phyloP scores from a whole-genome alignment of 2,113 vertebrate species.

The Telmatochromis sp. region DNA sequence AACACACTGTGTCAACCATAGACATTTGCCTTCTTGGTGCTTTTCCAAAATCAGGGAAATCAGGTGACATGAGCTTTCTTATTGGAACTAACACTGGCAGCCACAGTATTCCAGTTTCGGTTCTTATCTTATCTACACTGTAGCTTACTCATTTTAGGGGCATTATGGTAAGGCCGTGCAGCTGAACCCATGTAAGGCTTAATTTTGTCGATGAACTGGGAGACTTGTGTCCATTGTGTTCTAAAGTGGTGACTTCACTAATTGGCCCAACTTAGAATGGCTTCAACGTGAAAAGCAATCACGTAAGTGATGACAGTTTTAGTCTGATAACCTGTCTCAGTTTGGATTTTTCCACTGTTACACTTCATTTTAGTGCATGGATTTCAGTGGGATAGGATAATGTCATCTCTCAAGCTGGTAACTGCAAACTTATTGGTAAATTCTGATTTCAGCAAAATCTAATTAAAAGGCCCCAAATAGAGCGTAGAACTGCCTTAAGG shows the following conservation, averaged over 20 bases:
- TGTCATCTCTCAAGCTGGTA: background rate
- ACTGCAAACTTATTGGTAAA: background rate
- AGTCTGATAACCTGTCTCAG: background rate
- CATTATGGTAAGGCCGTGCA: background rate
- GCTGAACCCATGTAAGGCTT: background rate
- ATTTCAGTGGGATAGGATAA: background rate
- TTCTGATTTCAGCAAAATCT: background rate
- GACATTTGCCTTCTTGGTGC: background rate
- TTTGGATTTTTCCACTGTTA: background rate
- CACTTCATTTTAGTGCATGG: background rate
- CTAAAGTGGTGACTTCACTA: background rate
- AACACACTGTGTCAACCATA: background rate
- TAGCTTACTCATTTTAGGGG: background rate
- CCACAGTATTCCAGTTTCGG: background rate
- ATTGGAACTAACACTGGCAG: background rate
- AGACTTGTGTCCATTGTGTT: background rate
- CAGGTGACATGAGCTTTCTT: fast-evolving
- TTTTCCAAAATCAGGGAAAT: background rate
- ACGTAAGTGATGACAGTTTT: background rate
- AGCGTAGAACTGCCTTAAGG: background rate
- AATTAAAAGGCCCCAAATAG: background rate
- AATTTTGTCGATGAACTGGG: background rate
- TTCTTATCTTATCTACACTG: background rate
- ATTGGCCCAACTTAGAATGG: background rate
- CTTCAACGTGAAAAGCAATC: background rate